Evolutionary conservation across 1,140 invertebrate species (phyloP), one percentile per base, ranked within the genome.

Genomic region (Sesamia nonagrioides): DNA sequence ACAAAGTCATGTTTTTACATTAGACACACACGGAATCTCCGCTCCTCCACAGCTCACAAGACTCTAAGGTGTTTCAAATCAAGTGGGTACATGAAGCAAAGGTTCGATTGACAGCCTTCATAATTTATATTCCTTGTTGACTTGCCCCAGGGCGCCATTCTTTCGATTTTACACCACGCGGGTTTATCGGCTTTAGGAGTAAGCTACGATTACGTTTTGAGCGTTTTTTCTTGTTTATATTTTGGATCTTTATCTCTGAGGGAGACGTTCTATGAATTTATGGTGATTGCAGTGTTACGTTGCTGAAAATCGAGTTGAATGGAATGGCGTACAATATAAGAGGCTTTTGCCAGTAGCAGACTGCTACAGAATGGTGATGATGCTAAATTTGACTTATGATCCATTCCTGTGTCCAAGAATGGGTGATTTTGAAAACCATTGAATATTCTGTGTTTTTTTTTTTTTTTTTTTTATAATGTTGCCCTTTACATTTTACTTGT

Each of bases 91-190:
- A 54, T 35, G 33, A 21, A 52, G 33, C 35, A 52, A 71, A n/a
- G 33, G 27, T 35, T 54, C 27, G 68, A 54, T 71, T 50, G 21
- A 71, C 48, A 54, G 9, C 68, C 6, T 71, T 71, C 50, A 71
- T 71, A 71, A 71, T 71, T 71, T 71, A 71, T 50, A 54, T 71
- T 54, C 21, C 9, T 21, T 48, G 45, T 56, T 11, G 33, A 45
- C 6, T 21, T 54, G 17, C 68, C 68, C 33, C 8, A 1, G 17
- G 42, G 48, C 68, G 33, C 17, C 68, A 54, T 71, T 71, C 35
- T 71, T 71, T 33, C 54, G 54, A 58, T 58, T 21, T 58, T 13
- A 58, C 54, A 58, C 17, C 2, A 21, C 52, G 2, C 27, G 7
- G 21, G 54, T 58, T 58, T 27, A 33, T 58, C 21, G 54, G 54